These are phyloP conservation scores for Parnassius glacialis DNA, from an alignment of 2,888 invertebrate genomes.

Conservation along the genomic window DNA sequence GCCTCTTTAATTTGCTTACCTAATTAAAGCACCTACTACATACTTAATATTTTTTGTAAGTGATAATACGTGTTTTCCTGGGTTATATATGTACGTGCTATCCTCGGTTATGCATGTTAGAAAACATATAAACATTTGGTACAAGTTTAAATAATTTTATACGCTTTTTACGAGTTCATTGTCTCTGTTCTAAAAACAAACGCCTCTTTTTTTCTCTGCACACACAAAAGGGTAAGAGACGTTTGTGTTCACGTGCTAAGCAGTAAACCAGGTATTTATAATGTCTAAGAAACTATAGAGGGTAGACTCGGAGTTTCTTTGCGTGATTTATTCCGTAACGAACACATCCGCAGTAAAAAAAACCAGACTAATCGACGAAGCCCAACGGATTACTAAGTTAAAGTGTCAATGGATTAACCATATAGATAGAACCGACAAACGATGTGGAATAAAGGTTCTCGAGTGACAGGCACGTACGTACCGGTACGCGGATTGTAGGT, in stretches of 20 bases:
- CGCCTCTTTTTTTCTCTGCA: slow-evolving; percentile 52
- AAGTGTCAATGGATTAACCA: too few species aligned
- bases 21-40: slow-evolving; percentile 20
- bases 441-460: too few species aligned
- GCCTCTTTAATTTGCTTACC: not conserved
- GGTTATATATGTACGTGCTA: slow-evolving; percentile 5
- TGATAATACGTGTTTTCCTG: slow-evolving; percentile 9
- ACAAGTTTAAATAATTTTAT: slow-evolving; percentile 45
- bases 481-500: too few species aligned
- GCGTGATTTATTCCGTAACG: too few species aligned
- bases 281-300: too few species aligned
- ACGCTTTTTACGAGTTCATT: slow-evolving; percentile 74
- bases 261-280: slow-evolving; percentile 10
- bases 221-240: slow-evolving; percentile 51
- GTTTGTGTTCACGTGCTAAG: slow-evolving; percentile 46
- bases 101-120: slow-evolving; percentile 13
- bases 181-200: slow-evolving; percentile 68
- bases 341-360: too few species aligned
- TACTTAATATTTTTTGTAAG: not conserved
- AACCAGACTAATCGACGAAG: too few species aligned
- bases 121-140: slow-evolving; percentile 27
- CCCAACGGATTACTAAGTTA: too few species aligned
- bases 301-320: too few species aligned
- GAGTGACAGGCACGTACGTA: too few species aligned
- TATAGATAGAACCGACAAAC: too few species aligned